Conservation (phyloP, 2,113 vertebrate species). For the Oreotrochilus melanogaster region DNA sequence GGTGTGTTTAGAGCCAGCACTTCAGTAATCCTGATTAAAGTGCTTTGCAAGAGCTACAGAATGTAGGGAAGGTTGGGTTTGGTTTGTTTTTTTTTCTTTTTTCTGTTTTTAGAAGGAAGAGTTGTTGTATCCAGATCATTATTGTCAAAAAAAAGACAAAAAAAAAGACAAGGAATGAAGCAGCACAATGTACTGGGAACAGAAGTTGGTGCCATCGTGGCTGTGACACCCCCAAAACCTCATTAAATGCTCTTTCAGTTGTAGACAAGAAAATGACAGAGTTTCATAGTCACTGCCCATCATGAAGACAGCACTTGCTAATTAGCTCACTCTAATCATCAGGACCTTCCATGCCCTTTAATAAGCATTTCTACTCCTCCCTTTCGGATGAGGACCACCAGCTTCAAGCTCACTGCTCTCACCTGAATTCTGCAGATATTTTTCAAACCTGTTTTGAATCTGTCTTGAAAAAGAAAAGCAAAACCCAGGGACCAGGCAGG, state of each 20-base stretch:
- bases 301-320: neutral
- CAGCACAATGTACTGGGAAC: neutral
- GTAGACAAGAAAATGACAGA: neutral
- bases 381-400: neutral
- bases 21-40: neutral
- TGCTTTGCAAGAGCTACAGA: neutral
- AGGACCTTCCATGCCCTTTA: neutral
- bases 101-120: neutral
- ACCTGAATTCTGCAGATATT: neutral
- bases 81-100: neutral
- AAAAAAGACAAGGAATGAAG: neutral
- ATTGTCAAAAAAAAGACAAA: neutral
- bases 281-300: neutral
- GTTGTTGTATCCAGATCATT: accelerated
- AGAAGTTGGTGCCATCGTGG: neutral
- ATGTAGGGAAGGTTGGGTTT: neutral
- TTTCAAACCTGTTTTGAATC: too few species aligned
- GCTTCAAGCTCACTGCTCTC: neutral
- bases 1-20: accelerated
- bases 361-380: neutral
- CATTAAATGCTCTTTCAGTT: neutral
- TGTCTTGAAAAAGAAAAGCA: too few species aligned
- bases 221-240: neutral
- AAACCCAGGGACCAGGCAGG: accelerated
- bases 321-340: neutral